Conservation (phyloP, 2,888 invertebrate genomes). For the Polyploca ridens region DNA sequence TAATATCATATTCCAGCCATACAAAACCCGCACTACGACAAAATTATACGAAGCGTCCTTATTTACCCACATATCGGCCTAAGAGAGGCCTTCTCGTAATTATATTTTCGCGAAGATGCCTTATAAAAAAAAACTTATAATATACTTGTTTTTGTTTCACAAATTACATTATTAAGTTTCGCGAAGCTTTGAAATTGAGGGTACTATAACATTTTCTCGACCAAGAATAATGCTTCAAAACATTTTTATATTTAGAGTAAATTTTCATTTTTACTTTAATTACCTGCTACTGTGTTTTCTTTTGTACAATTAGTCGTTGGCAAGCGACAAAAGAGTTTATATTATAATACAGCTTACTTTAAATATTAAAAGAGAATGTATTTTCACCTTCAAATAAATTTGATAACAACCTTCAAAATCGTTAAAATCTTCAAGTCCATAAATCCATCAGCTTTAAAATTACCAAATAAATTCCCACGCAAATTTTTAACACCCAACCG, state of each 20-base stretch:
- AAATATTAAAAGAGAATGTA: too few species aligned
- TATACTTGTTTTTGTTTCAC: constrained; percentile 39
- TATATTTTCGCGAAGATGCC: constrained; percentile 29
- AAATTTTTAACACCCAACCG: constrained; percentile 35
- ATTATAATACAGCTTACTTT: too few species aligned
- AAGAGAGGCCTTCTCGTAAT: constrained; percentile 32
- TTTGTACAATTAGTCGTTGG: too few species aligned
- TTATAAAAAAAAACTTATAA: constrained; percentile 37
- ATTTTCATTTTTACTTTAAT: too few species aligned
- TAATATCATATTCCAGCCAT: neutral
- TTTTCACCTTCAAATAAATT: neutral
- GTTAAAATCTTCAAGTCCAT: neutral
- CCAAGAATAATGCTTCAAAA: neutral
- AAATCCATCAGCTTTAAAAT: constrained; percentile 7
- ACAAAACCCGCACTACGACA: constrained; percentile 4
- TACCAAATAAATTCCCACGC: constrained; percentile 22
- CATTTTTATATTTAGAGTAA: neutral
- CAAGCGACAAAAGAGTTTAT: too few species aligned
- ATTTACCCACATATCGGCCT: constrained; percentile 22
- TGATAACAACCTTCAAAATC: neutral
- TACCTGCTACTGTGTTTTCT: too few species aligned
- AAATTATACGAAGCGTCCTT: constrained; percentile 17
- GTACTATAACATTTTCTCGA: neutral
- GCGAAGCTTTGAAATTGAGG: constrained; percentile 6
- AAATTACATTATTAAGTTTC: constrained; percentile 33